Percentiles rank a stretch among this genome's conserved stretches.
Evolutionary conservation across 2,113 vertebrate species (phyloP).

Genomic region (Chunga burmeisteri): DNA sequence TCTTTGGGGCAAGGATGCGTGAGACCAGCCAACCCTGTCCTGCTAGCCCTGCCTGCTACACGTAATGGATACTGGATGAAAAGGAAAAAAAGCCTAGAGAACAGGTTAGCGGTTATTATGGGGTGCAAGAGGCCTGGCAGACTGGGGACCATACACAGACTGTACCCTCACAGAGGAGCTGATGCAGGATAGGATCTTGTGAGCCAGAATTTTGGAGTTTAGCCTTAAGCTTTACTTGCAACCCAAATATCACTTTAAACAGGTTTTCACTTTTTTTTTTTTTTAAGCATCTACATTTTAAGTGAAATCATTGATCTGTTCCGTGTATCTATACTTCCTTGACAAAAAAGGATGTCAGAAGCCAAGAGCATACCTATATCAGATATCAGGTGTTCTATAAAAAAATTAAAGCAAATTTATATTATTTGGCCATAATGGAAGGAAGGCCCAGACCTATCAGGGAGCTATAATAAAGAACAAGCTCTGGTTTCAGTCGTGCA

Average conservation of each 20-base stretch:
- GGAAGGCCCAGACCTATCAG: background rate
- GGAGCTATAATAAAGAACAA: background rate
- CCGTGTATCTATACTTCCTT: background rate
- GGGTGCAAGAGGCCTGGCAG: background rate
- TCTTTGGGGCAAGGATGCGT: background rate
- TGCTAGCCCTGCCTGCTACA: background rate
- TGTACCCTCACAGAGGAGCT: background rate
- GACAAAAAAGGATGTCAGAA: background rate
- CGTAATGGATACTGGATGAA: too few relatives aligned
- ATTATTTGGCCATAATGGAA: background rate
- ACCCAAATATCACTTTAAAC: background rate
- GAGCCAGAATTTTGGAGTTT: background rate
- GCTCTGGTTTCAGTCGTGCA: background rate
- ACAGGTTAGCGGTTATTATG: background rate
- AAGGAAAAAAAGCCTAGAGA: background rate
- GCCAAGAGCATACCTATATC: background rate
- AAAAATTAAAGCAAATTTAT: background rate
- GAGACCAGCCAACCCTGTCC: background rate
- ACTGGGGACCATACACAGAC: background rate
- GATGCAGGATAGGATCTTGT: background rate
- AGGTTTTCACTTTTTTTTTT: background rate
- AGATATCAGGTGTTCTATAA: background rate
- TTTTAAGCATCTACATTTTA: background rate
- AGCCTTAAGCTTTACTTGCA: background rate
- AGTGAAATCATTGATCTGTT: background rate